A percentile compares a stretch with the other conserved stretches of the same genome.
Evolutionary conservation across 2,888 invertebrate species (phyloP).

Genomic region (Chorisops tibialis): DNA sequence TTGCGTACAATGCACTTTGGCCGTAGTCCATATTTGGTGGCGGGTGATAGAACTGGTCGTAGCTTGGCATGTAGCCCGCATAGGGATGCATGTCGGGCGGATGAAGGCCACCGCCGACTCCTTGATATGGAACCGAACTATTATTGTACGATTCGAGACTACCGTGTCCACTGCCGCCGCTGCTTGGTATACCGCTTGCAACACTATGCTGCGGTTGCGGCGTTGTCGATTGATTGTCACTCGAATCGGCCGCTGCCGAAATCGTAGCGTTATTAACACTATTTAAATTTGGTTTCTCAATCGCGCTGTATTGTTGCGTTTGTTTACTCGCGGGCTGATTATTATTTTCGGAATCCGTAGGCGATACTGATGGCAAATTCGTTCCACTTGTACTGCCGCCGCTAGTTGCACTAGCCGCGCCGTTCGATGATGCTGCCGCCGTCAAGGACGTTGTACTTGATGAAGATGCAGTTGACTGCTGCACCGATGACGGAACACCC

Average conservation of each 20-base stretch:
- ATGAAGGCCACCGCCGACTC: not conserved
- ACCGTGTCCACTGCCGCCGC: slow-evolving; percentile 4
- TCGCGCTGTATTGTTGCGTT: not conserved
- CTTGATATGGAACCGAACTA: slow-evolving; percentile 1
- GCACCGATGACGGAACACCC: slow-evolving; percentile 31
- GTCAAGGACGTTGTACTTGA: slow-evolving; percentile 9
- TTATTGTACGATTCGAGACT: slow-evolving; percentile 6
- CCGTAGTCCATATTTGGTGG: slow-evolving; percentile 38
- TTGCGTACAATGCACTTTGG: slow-evolving; percentile 26
- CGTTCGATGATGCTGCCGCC: slow-evolving; percentile 1
- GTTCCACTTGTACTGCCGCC: slow-evolving; percentile 55
- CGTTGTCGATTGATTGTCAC: slow-evolving; percentile 58
- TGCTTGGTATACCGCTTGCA: slow-evolving; percentile 29
- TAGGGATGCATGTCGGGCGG: slow-evolving; percentile 38
- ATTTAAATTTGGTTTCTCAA: not conserved
- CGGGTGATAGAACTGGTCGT: slow-evolving; percentile 50
- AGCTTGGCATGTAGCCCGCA: slow-evolving; percentile 46
- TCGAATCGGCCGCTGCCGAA: slow-evolving; percentile 72
- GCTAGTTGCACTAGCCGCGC: not conserved
- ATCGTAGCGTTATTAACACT: slow-evolving; percentile 52
- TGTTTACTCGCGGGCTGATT: slow-evolving; percentile 47
- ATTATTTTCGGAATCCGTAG: slow-evolving; percentile 54
- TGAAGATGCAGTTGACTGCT: slow-evolving; percentile 18
- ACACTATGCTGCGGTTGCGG: slow-evolving; percentile 49
- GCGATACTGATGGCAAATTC: slow-evolving; percentile 49